Conservation (phyloP, 2,113 vertebrate species). For the Forbesichthys papilliferus region DNA sequence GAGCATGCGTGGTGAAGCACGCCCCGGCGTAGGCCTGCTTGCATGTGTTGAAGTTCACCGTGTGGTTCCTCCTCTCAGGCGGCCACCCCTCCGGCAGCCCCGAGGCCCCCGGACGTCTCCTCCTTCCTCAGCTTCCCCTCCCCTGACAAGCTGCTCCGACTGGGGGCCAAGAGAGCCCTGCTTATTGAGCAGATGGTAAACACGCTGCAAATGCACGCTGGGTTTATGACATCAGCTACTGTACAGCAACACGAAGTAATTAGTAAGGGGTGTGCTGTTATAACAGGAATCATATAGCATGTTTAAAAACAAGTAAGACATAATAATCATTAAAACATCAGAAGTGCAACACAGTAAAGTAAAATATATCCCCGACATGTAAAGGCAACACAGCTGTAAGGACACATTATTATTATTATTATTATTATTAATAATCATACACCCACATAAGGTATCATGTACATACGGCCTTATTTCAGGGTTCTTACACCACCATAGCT, state of each 20-base stretch:
- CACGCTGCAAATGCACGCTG: not conserved
- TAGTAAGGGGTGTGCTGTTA: too few species aligned
- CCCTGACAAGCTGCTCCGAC: constrained; percentile 89
- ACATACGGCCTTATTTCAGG: not conserved
- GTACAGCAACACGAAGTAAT: not conserved
- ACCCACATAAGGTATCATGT: not conserved
- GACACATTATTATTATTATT: too few species aligned
- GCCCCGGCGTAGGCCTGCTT: too few species aligned
- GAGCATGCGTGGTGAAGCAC: too few species aligned
- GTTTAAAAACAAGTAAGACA: too few species aligned
- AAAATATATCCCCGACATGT: too few species aligned
- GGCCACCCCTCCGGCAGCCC: constrained; percentile 75
- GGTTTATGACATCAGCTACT: not conserved
- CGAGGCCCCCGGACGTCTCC: constrained; percentile 81
- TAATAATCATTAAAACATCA: too few species aligned
- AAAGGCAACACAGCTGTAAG: too few species aligned
- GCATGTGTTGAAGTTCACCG: too few species aligned
- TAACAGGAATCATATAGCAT: too few species aligned
- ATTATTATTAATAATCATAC: too few species aligned
- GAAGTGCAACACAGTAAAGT: too few species aligned
- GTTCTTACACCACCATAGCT: not conserved
- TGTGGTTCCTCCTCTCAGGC: constrained; percentile 54
- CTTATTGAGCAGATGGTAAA: constrained; percentile 89
- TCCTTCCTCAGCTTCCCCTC: constrained; percentile 93
- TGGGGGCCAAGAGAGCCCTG: constrained; percentile 83